Conservation (phyloP, 2,888 invertebrate species). For the Drosophila falleni region DNA sequence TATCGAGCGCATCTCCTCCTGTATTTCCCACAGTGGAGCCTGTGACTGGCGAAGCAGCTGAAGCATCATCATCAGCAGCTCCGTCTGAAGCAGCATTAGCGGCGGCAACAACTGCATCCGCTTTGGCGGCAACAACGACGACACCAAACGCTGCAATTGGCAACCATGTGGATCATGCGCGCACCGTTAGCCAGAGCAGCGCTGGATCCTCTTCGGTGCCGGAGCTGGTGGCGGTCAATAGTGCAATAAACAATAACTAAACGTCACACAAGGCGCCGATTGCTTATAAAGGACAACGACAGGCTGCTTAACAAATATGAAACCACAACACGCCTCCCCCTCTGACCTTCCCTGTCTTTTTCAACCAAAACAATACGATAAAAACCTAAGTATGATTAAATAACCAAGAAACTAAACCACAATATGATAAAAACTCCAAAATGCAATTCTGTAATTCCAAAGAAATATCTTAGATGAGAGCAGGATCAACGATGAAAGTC, state of each 20-base stretch:
- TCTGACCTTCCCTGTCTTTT: slow-evolving; percentile 8
- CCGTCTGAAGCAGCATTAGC: slow-evolving; percentile 86
- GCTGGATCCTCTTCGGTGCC: slow-evolving; percentile 81
- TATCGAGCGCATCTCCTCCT: slow-evolving; percentile 82
- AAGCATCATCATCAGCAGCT: slow-evolving; percentile 87
- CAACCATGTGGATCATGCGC: slow-evolving; percentile 87
- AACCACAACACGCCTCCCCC: not conserved
- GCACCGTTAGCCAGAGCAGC: slow-evolving; percentile 88
- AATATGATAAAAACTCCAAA: slow-evolving; percentile 33
- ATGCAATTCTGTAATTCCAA: slow-evolving; percentile 65
- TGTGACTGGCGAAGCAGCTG: slow-evolving; percentile 36
- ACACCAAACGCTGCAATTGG: slow-evolving; percentile 46
- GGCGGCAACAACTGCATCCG: slow-evolving; percentile 44
- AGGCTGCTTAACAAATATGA: slow-evolving; percentile 1
- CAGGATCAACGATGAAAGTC: slow-evolving; percentile 1
- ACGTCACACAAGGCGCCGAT: slow-evolving; percentile 4
- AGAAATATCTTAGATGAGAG: slow-evolving; percentile 46
- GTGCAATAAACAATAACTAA: slow-evolving; percentile 76
- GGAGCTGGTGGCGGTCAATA: slow-evolving; percentile 77
- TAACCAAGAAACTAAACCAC: slow-evolving; percentile 17
- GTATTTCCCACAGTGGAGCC: slow-evolving; percentile 83
- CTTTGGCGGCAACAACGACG: slow-evolving; percentile 30
- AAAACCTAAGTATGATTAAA: slow-evolving; percentile 25
- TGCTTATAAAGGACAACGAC: slow-evolving; percentile 40
- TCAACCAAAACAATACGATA: slow-evolving; percentile 6